These are phyloP conservation scores for Sebastes goodei DNA, from an alignment of 2,797 vertebrate genomes.

Conservation along the genomic window DNA sequence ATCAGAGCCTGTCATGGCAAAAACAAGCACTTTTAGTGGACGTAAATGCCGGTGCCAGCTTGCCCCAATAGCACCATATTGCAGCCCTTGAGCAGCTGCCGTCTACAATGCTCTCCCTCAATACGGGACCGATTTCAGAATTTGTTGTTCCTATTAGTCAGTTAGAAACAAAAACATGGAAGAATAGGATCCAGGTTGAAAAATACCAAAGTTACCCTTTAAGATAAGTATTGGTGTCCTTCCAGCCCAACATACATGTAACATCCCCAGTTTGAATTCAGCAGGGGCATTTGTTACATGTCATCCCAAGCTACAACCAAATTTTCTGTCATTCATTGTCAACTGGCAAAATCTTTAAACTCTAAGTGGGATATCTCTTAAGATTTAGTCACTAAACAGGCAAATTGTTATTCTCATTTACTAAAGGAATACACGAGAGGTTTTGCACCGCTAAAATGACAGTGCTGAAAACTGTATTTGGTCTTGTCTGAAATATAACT, in stretches of 20 bases:
- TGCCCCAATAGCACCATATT: not conserved
- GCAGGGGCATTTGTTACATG: not conserved
- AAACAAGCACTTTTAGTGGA: no score
- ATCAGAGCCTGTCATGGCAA: no score
- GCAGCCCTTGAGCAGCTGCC: not conserved
- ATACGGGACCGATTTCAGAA: not conserved
- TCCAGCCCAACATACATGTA: not conserved
- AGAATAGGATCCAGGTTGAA: not conserved
- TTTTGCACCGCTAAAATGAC: not conserved
- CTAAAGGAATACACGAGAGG: not conserved
- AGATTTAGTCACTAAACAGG: not conserved
- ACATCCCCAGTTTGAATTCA: not conserved
- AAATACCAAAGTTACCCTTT: not conserved
- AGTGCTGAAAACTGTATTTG: not conserved
- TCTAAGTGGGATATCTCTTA: not conserved
- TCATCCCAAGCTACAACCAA: not conserved
- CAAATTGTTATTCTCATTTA: not conserved
- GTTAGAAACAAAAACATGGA: not conserved
- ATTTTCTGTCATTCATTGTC: not conserved
- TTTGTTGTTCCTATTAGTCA: not conserved
- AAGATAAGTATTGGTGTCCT: constrained; percentile 15
- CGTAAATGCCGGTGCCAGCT: not conserved
- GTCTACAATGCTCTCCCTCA: not conserved
- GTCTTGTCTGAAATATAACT: not conserved
- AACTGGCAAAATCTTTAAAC: not conserved